These are phyloP conservation scores for Notocelia uddmanniana DNA, from an alignment of 2,888 invertebrate species.

Conservation along the genomic window DNA sequence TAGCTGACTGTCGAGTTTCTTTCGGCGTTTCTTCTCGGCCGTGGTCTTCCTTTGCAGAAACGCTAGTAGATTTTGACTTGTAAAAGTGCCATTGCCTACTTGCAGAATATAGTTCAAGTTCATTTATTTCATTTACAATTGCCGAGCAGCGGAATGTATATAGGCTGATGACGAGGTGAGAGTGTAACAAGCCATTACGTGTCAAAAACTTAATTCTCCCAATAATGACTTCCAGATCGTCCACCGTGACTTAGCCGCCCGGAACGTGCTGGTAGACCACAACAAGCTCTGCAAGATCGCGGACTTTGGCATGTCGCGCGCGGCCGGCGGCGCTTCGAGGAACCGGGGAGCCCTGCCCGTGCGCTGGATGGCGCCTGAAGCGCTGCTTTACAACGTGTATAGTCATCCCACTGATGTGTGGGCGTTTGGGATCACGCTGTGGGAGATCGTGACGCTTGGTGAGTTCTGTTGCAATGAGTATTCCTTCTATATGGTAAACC, in stretches of 20 bases:
- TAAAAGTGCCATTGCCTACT: too few species aligned
- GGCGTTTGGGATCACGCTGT: conserved; percentile 94
- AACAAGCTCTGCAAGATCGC: conserved; percentile 95
- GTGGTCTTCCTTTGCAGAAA: too few species aligned
- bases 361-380: conserved; percentile 95
- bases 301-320: conserved; percentile 94
- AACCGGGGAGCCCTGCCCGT: conserved; percentile 88
- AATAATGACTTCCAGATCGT: conserved; percentile 87
- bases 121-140: too few species aligned
- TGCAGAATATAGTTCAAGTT: too few species aligned
- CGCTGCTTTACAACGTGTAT: conserved; percentile 91
- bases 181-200: too few species aligned
- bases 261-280: conserved; percentile 93
- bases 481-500: too few species aligned
- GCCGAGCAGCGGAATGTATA: too few species aligned
- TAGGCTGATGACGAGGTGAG: too few species aligned
- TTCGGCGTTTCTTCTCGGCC: too few species aligned
- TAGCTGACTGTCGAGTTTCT: too few species aligned
- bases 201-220: too few species aligned
- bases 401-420: conserved; percentile 94
- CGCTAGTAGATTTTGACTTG: too few species aligned
- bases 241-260: conserved; percentile 93
- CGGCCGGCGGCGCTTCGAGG: conserved; percentile 74
- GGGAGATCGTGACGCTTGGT: conserved; percentile 96
- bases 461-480: conserved; percentile 47